Base-by-base conservation (phyloP, 2,113 vertebrate genomes). In the Sapayoa aenigma region DNA sequence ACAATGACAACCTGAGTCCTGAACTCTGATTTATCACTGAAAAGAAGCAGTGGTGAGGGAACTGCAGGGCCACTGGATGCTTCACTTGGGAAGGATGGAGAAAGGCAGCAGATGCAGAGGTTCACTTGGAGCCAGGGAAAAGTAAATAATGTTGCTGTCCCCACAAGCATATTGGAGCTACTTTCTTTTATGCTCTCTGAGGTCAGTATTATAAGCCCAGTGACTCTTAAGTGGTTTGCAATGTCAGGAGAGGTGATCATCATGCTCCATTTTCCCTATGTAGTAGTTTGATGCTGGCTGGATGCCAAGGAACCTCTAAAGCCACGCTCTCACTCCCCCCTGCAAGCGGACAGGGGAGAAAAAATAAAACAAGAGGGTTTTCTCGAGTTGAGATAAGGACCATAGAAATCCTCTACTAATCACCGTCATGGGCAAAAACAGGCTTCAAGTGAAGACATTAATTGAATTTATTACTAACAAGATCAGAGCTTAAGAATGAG, bases 81-180 rank as follows among this genome's bases (percentile, higher is more conserved):
- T 10, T 62, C 42, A 12, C 7, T 41, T 18, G 14, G 5, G 13
- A 13, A 62, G 8, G 18, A 67, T 25, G 33, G 49, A 63, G n/a
- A 55, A 76, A 15, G 9, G 11, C 6, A 23, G 23, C 7, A 24
- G 23, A 23, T 46, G 16, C 25, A 82, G 65, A 52, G 9, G 22
- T 58, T 77, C 4, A 1, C 13, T 6, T 25, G 65, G 30, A 82
- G 22, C 12, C 4, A 2, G 28, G 13, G 18, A 67, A 6, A 9
- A 0, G 0, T 21, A 18, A 6, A 27, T 44, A 50, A 8, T 39
- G 11, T 3, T 79, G 24, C 14, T 67, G 12, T 62, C 15, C 20
- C 30, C 24, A 42, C 27, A 52, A 44, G 14, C 0, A 1, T 6
- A 2, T 30, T 52, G 35, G 27, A 84, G 3, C 8, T 49, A 23